Conservation (phyloP, 1,140 invertebrate genomes). For the Zaprionus kolodkinae region DNA sequence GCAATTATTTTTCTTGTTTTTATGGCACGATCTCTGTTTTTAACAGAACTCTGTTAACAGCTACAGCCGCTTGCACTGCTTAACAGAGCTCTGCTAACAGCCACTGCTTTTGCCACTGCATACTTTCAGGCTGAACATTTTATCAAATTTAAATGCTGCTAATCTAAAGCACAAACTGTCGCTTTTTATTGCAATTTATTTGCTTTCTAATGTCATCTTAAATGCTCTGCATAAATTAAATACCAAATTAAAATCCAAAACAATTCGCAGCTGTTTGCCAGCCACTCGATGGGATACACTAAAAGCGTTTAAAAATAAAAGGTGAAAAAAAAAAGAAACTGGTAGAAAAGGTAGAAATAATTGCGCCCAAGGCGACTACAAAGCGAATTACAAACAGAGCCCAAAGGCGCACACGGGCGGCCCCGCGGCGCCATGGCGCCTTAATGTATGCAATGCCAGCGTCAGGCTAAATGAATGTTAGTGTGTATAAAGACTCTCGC, state of each 20-base stretch:
- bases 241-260: constrained; percentile 62
- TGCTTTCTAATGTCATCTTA: constrained; percentile 10
- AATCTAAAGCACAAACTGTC: background rate
- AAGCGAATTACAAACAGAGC: constrained; percentile 81
- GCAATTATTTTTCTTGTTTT: background rate
- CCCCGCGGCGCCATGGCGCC: constrained; percentile 40
- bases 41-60: background rate
- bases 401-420: constrained; percentile 51
- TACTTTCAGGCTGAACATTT: background rate
- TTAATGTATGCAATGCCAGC: constrained; percentile 71
- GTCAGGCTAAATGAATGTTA: constrained; percentile 72
- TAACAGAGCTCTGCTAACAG: background rate
- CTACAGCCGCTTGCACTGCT: background rate
- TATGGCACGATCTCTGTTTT: background rate
- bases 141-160: background rate
- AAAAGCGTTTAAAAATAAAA: constrained; percentile 69
- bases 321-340: constrained; percentile 21
- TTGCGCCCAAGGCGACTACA: constrained; percentile 79
- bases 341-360: constrained; percentile 65
- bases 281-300: constrained; percentile 67
- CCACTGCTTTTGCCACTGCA: too few species aligned
- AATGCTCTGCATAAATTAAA: constrained; percentile 24
- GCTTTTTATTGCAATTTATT: constrained; percentile 2
- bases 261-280: constrained; percentile 64
- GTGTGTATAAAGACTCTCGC: constrained; percentile 28